phyloP scores from a whole-genome alignment of 2,113 vertebrate genomes.

The Podarcis cretensis region DNA sequence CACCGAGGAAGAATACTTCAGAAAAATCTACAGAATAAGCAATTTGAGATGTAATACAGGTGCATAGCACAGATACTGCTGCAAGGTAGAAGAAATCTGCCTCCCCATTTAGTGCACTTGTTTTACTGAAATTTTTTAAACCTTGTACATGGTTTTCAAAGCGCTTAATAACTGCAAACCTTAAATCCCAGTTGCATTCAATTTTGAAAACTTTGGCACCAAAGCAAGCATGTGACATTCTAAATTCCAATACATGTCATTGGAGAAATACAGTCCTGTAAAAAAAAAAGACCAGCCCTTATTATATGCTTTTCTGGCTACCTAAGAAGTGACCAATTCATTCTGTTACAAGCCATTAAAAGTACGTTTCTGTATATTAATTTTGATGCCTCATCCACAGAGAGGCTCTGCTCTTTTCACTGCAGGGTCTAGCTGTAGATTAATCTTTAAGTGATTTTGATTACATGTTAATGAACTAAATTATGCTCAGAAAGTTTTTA shows the following conservation, averaged over 20 bases:
- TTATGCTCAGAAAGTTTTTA: constrained; percentile 35
- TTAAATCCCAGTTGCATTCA: background rate
- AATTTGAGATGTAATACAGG: constrained; percentile 29
- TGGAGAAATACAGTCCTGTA: constrained; percentile 21
- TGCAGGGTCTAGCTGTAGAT: constrained; percentile 41
- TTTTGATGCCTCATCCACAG: constrained; percentile 52
- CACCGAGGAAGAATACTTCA: constrained; percentile 27
- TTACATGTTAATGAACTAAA: constrained; percentile 60
- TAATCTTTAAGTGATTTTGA: constrained; percentile 51
- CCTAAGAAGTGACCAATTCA: constrained; percentile 43
- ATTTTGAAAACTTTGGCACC: background rate
- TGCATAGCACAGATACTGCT: constrained; percentile 13
- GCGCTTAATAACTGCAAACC: background rate
- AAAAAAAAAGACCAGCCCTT: background rate
- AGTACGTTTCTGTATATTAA: constrained; percentile 62
- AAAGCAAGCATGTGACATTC: constrained; percentile 8
- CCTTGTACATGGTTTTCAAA: background rate
- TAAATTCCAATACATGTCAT: background rate
- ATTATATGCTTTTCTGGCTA: constrained; percentile 32
- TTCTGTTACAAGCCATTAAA: constrained; percentile 53
- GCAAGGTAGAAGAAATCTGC: background rate
- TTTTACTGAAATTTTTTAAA: background rate
- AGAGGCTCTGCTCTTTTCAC: constrained; percentile 51
- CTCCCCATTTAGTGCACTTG: constrained; percentile 23
- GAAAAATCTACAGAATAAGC: constrained; percentile 3